Evolutionary conservation across 2,888 invertebrate genomes (phyloP).

Genomic region (Caenorhabditis doughertyi): DNA sequence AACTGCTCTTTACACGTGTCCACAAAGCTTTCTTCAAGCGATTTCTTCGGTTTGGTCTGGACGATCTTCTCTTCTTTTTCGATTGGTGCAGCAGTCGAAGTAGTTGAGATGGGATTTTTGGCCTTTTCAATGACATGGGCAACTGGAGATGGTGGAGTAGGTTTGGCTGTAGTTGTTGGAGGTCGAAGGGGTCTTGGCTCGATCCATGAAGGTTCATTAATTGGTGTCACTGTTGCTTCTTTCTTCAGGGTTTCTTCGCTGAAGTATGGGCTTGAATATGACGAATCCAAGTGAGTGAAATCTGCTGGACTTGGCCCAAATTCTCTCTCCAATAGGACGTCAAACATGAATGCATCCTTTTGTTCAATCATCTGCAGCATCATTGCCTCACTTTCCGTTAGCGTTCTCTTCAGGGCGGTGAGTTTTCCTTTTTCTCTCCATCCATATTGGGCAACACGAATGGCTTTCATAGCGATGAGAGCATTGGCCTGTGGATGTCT

Average conservation of each 20-base stretch:
- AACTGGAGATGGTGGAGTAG: not conserved
- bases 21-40: not conserved
- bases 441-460: not conserved
- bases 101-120: not conserved
- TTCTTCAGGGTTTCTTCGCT: conserved; percentile 3
- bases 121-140: too few species aligned
- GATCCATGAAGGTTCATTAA: not conserved
- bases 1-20: not conserved
- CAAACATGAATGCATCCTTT: conserved; percentile 5
- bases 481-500: not conserved
- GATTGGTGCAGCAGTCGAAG: too few species aligned
- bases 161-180: not conserved
- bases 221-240: not conserved
- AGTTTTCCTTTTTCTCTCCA: not conserved
- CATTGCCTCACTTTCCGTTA: not conserved
- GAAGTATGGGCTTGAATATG: too few species aligned
- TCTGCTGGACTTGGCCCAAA: not conserved
- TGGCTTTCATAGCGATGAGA: conserved; percentile 2
- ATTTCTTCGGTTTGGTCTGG: not conserved
- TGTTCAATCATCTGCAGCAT: not conserved
- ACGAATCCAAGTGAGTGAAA: too few species aligned
- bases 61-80: not conserved
- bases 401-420: not conserved
- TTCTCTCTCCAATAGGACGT: not conserved
- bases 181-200: not conserved